Conservation (phyloP, 2,888 invertebrate genomes). For the Leptopilina myrica region DNA sequence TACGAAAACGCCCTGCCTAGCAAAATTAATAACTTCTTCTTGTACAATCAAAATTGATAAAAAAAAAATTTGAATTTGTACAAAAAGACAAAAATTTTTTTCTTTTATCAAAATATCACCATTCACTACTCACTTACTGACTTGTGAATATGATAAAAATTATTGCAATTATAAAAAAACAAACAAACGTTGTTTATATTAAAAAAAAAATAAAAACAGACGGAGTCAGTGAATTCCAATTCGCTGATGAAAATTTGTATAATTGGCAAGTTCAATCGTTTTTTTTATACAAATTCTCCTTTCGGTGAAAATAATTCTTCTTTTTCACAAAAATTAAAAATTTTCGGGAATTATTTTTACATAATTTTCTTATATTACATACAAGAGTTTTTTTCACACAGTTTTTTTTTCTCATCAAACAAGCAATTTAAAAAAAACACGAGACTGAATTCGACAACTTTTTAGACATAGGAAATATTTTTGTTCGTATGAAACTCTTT, state of each 20-base stretch:
- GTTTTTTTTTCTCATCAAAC: constrained; percentile 11
- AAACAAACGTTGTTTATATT: neutral
- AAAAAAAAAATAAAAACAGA: neutral
- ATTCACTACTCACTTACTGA: constrained; percentile 40
- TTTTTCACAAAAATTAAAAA: neutral
- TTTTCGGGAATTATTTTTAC: constrained; percentile 7
- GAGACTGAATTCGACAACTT: no score
- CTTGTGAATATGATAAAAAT: constrained; percentile 22
- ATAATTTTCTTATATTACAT: constrained; percentile 12
- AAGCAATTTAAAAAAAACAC: constrained; percentile 16
- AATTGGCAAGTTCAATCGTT: constrained; percentile 7
- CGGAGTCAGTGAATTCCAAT: constrained; percentile 15
- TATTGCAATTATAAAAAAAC: neutral
- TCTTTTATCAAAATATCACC: constrained; percentile 49
- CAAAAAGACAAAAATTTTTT: constrained; percentile 13
- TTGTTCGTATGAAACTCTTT: no score
- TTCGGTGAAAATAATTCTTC: constrained; percentile 8
- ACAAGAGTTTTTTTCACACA: constrained; percentile 26
- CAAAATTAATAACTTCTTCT: constrained; percentile 42
- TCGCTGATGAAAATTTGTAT: constrained; percentile 10
- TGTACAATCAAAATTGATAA: constrained; percentile 28
- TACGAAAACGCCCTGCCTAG: constrained; percentile 43
- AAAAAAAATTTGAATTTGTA: constrained; percentile 39
- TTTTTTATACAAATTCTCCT: neutral
- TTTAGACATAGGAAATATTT: no score